Base-by-base conservation (phyloP, 2,797 vertebrate species). In the Trichosurus vulpecula region DNA sequence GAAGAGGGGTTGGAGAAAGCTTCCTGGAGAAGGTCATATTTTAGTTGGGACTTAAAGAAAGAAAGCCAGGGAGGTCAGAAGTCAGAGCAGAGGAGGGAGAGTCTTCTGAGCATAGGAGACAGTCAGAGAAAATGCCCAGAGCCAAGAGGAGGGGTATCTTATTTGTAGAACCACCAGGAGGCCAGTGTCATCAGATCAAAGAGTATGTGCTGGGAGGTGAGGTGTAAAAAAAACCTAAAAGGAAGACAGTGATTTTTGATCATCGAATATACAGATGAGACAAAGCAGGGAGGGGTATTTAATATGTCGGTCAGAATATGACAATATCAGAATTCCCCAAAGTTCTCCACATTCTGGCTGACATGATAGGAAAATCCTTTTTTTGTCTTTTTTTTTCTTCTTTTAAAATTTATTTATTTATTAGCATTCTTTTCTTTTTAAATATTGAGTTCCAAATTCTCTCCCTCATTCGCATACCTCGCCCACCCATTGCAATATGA, bases 101-200 rank as follows among this genome's bases (percentile, higher is more conserved):
- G 35, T 2, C 9, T 22, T 74, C 1, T 0, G 0, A 25, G 16
- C 19, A 25, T 0, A 25, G 6, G 6, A 66, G 2, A 41, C 9
- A 74, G 31, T 22, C 19, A 25, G 19, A 25, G 19, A 22, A 74
- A 74, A 74, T 74, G 5, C 66, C n/a, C 66, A 74, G n/a, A 74
- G 6, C 66, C 25, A 8, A 74, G 19, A 41, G n/a, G 41, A 41
- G n/a, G n/a, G 2, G 66, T 74, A 10, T 74, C 66, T 22, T 74
- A n/a, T 74, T 22, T 41, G n/a, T 41, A 66, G 66, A 41, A 41
- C 16, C n/a, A n/a, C 4, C 14, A 66, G 35, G 13, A 61, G 12
- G 11, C 31, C 58, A 61, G 31, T 61, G 31, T n/a, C 61, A n/a
- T 66, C 66, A 35, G 14, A 66, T n/a, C 31, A n/a, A 66, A 74